Evolutionary conservation across 2,113 vertebrate genomes (phyloP), one percentile per base, ranked within the genome.

Genomic region (Lates calcarifer): DNA sequence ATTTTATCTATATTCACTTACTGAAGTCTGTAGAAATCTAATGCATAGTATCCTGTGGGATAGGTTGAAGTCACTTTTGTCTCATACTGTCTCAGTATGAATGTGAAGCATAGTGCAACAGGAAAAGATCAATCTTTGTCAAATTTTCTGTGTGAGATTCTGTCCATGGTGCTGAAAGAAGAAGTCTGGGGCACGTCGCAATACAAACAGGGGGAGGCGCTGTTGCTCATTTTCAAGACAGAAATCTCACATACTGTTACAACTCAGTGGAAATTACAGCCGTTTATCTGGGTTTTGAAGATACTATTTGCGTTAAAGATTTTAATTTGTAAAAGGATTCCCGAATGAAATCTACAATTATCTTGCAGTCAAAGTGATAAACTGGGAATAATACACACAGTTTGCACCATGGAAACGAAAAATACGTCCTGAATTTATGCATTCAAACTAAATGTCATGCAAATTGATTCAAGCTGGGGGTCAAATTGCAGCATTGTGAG

Each of bases 181-280:
- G 18, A n/a, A 69, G 8, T 26, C 14, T 45, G 9, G 17, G 18
- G 7, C 22, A 65, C 58, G 8, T 51, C 9, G 0, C 26, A 29
- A 24, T 10, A 33, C 6, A 33, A 71, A 84, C 93, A 91, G 83
- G 77, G 31, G 90, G 89, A 60, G 93, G 93, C 86, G 80, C 91
- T 93, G 78, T 91, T 94, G 87, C 65, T 77, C 78, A 78, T 83
- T 33, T 73, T 35, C 15, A n/a, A 12, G 17, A 33, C 18, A 24
- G 5, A 62, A 56, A 39, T n/a, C 17, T 64, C 29, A 57, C 22
- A 28, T 28, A 43, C 6, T 47, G 45, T 61, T 43, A 29, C 26
- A 57, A n/a, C 5, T 69, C 57, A 15, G 22, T 45, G 43, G 35
- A 18, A 69, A 20, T 68, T 31, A 26, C 29, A 65, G 35, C 14